A percentile compares a stretch with the other conserved stretches of the same genome.
Conservation (phyloP, 2,888 invertebrate species). For the Metacarcinus magister region DNA sequence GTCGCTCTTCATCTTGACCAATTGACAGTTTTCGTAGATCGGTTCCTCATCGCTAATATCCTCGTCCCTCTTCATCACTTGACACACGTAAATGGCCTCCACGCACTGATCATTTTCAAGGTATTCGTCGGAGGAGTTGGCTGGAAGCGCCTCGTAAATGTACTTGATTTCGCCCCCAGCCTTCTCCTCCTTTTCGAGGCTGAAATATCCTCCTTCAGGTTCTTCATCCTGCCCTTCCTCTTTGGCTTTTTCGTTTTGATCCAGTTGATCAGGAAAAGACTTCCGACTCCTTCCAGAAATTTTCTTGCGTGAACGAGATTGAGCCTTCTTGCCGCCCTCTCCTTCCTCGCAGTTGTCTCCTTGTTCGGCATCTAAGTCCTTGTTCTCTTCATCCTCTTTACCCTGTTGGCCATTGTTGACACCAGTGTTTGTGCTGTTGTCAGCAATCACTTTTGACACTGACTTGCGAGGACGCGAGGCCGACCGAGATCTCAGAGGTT, state of each 20-base stretch:
- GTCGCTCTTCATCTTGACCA: constrained; percentile 60
- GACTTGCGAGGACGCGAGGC: constrained; percentile 75
- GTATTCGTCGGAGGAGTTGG: constrained; percentile 59
- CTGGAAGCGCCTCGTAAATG: constrained; percentile 71
- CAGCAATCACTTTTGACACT: background rate
- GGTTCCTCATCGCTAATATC: constrained; percentile 68
- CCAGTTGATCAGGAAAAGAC: background rate
- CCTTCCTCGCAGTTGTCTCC: constrained; percentile 77
- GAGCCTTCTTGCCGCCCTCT: background rate
- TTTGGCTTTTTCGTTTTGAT: background rate
- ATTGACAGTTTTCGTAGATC: constrained; percentile 68
- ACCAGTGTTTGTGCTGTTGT: constrained; percentile 34
- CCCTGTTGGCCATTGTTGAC: background rate
- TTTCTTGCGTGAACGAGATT: background rate
- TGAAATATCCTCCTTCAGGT: constrained; percentile 81
- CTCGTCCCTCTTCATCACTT: constrained; percentile 69
- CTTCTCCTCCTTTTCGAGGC: constrained; percentile 79
- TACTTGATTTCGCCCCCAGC: constrained; percentile 66
- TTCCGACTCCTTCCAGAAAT: background rate
- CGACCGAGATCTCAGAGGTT: constrained; percentile 73
- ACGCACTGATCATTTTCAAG: constrained; percentile 78
- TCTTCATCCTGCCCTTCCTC: constrained; percentile 64
- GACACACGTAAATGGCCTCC: constrained; percentile 79
- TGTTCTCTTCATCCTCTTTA: constrained; percentile 20
- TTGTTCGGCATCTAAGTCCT: constrained; percentile 68